Percentiles rank a stretch among this genome's conserved stretches.
Evolutionary conservation across 2,797 vertebrate species (phyloP).

Genomic region (Neosalanx taihuensis): DNA sequence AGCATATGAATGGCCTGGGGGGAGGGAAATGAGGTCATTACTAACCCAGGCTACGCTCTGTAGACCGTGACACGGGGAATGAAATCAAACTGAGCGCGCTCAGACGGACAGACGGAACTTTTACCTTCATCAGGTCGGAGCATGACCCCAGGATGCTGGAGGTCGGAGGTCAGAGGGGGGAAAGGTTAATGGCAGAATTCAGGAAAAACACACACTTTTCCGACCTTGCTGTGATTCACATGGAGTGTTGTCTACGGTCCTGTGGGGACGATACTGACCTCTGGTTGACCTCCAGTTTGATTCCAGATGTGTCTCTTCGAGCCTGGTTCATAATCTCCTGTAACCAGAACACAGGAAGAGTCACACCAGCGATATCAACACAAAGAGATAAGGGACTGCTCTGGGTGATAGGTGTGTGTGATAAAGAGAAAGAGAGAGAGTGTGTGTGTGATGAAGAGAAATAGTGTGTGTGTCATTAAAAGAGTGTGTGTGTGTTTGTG

Average conservation of each 20-base stretch:
- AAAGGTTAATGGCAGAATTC: not conserved
- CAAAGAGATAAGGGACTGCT: not conserved
- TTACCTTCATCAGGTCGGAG: constrained; percentile 88
- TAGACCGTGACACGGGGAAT: not conserved
- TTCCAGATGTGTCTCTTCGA: constrained; percentile 80
- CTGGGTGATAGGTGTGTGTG: not conserved
- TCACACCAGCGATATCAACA: not conserved
- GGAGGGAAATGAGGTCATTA: constrained; percentile 1
- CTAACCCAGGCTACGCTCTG: too few species aligned
- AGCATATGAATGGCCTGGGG: constrained; percentile 85
- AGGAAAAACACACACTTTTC: not conserved
- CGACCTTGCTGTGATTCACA: not conserved
- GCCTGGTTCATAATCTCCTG: constrained; percentile 93
- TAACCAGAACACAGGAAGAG: constrained; percentile 18
- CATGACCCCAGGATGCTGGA: constrained; percentile 92
- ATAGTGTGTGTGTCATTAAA: not conserved
- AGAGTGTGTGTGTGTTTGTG: not conserved
- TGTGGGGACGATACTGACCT: constrained; percentile 70
- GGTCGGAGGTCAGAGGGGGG: constrained; percentile 1
- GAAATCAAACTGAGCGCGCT: not conserved
- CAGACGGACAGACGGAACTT: not conserved
- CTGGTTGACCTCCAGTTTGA: constrained; percentile 93
- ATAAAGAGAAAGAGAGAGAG: too few species aligned
- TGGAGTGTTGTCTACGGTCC: not conserved
- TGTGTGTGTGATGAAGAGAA: not conserved